Conservation (phyloP, 2,797 vertebrate genomes). For the Crocidura indochinensis region DNA sequence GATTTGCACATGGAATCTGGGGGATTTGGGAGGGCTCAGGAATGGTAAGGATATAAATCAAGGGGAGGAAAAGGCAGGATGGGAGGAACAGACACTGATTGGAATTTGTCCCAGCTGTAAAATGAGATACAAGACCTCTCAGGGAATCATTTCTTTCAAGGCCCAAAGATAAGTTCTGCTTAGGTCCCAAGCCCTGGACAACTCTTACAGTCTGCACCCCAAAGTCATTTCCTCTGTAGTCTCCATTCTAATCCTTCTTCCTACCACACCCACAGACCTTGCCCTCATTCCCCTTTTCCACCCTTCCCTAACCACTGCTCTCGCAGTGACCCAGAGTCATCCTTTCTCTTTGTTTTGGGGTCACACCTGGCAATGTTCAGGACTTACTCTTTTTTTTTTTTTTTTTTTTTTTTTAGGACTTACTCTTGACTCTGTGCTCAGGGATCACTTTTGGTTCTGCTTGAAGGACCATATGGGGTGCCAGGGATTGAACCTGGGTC, state of each 20-base stretch:
- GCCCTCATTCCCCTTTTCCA: not conserved
- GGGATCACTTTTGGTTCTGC: too few relatives aligned
- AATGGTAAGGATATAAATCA: constrained; percentile 14
- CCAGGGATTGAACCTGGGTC: too few relatives aligned
- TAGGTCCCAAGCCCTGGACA: not conserved
- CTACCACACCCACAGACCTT: not conserved
- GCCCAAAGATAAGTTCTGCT: not conserved
- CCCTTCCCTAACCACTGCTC: not conserved
- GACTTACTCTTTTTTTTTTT: too few relatives aligned
- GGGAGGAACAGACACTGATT: not conserved
- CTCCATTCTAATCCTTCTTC: not conserved
- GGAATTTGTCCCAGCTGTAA: constrained; percentile 32
- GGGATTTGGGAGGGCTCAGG: not conserved
- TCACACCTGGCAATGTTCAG: too few relatives aligned
- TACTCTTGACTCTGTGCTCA: too few relatives aligned
- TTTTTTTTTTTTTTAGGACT: too few relatives aligned
- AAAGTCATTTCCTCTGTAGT: not conserved
- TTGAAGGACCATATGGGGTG: too few relatives aligned
- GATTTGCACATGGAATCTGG: not conserved
- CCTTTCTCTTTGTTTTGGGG: too few relatives aligned
- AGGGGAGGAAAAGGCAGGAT: constrained; percentile 32
- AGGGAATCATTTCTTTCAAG: not conserved
- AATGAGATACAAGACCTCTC: not conserved
- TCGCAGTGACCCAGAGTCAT: not conserved
- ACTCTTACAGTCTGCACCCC: not conserved